A percentile compares a stretch with the other conserved stretches of the same genome.
These are phyloP conservation scores for Cotesia vestalis DNA, from an alignment of 1,140 invertebrate species.

Conservation along the genomic window DNA sequence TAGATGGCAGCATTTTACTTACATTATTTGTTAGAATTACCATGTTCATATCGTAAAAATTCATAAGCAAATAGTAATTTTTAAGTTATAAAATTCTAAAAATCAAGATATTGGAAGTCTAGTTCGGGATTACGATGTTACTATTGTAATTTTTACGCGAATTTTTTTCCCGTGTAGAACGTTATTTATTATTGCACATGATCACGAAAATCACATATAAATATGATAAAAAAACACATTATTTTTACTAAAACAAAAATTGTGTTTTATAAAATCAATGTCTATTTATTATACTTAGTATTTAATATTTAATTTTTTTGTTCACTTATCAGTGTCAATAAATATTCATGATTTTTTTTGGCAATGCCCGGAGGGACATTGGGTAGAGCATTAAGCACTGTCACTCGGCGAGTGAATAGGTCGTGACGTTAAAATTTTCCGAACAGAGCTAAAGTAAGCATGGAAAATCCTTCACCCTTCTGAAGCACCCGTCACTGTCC, in stretches of 20 bases:
- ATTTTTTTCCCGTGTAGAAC: too few relatives aligned
- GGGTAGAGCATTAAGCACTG: conserved; percentile 23
- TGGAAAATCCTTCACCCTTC: conserved; percentile 11
- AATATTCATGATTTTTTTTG: background rate
- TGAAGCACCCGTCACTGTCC: conserved; percentile 28
- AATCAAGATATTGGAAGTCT: too few relatives aligned
- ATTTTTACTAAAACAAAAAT: background rate
- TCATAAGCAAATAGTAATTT: too few relatives aligned
- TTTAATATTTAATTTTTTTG: background rate
- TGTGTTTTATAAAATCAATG: background rate
- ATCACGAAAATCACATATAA: too few relatives aligned
- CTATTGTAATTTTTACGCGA: too few relatives aligned
- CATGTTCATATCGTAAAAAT: too few relatives aligned
- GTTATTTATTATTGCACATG: too few relatives aligned
- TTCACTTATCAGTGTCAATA: conserved; percentile 1
- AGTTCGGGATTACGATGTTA: too few relatives aligned
- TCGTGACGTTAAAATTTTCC: conserved; percentile 36
- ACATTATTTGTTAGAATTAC: too few relatives aligned
- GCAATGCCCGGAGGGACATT: background rate
- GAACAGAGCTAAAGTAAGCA: conserved; percentile 6
- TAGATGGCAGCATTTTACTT: too few relatives aligned
- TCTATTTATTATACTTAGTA: background rate
- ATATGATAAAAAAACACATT: too few relatives aligned
- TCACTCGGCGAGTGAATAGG: conserved; percentile 25
- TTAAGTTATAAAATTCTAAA: too few relatives aligned